Evolutionary conservation across 2,888 invertebrate species (phyloP), one percentile per base, ranked within the genome.

Genomic region (Suillia variegata): DNA sequence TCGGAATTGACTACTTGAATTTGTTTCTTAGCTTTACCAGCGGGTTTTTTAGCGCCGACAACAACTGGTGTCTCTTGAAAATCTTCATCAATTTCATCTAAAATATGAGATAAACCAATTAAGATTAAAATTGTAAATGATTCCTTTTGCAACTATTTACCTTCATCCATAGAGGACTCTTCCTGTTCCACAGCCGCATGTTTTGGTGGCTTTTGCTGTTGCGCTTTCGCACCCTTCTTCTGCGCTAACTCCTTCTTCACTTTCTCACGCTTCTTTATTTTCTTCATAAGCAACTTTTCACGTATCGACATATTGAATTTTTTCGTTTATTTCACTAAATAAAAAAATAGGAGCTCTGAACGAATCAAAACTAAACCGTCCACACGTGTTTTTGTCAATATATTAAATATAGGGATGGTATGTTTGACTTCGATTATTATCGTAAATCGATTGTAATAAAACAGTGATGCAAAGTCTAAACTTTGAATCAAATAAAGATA

Each of bases 221-320:
- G 62, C 42, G 38, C 12, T 45, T 45, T 49, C 6, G 72, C 73
- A 68, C 88, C 87, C 67, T 87, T 83, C 67, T 87, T 92, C 58
- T 86, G 86, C 53, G 78, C 74, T 12, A 88, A 83, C 74, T 88
- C 87, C 68, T 87, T 83, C 73, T 87, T 92, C 66, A 87, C 88
- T 70, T 89, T 89, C 70, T 92, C 91, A 0, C 89, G 85, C 72
- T 91, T 92, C 65, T 88, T 91, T 31, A 92, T 90, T 82, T 92
- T 92, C 57, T 89, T 84, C 86, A 90, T 86, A 21, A 92, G 82
- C 53, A 91, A 85, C 82, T 89, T 90, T 64, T 92, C 90, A 0
- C 82, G 73, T 13, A 81, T 73, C 4, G 81, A 79, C 82, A 81
- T 81, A 51, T 68, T 67, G 4, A 26, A n/a, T n/a, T n/a, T n/a